Evolutionary conservation across 2,888 invertebrate species (phyloP).

Genomic region (Pasiphila rectangulata): DNA sequence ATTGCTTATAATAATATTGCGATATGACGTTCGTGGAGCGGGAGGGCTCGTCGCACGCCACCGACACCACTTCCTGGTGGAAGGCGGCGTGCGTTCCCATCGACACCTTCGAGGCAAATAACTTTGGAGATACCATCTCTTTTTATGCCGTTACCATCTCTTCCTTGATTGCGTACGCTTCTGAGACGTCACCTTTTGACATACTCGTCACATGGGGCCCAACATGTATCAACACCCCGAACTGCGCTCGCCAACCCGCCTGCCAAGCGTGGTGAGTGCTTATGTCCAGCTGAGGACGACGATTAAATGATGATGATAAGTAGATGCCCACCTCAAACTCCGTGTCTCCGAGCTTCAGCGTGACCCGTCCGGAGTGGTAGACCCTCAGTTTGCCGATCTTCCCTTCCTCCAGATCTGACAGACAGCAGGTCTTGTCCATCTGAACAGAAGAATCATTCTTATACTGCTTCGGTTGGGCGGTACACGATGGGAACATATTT

Average conservation of each 20-base stretch:
- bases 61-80: conserved; percentile 80
- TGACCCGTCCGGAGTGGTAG: conserved; percentile 81
- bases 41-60: conserved; percentile 71
- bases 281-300: too few relatives aligned
- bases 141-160: too few relatives aligned
- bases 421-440: conserved; percentile 58
- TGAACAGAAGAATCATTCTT: conserved; percentile 28
- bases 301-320: conserved; percentile 2
- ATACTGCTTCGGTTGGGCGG: neutral
- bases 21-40: conserved; percentile 80
- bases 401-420: conserved; percentile 78
- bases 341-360: conserved; percentile 77
- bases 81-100: conserved; percentile 81
- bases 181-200: too few relatives aligned
- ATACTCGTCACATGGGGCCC: too few relatives aligned
- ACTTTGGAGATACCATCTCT: too few relatives aligned
- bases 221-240: too few relatives aligned
- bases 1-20: too few relatives aligned
- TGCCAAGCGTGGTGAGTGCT: too few relatives aligned
- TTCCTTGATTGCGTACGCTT: too few relatives aligned
- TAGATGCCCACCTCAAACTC: conserved; percentile 67
- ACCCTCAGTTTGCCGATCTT: conserved; percentile 80
- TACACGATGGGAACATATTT: too few relatives aligned
- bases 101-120: conserved; percentile 69
- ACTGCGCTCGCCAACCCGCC: too few relatives aligned